phyloP scores from a whole-genome alignment of 2,888 invertebrate species.

The Julus scandinavius region DNA sequence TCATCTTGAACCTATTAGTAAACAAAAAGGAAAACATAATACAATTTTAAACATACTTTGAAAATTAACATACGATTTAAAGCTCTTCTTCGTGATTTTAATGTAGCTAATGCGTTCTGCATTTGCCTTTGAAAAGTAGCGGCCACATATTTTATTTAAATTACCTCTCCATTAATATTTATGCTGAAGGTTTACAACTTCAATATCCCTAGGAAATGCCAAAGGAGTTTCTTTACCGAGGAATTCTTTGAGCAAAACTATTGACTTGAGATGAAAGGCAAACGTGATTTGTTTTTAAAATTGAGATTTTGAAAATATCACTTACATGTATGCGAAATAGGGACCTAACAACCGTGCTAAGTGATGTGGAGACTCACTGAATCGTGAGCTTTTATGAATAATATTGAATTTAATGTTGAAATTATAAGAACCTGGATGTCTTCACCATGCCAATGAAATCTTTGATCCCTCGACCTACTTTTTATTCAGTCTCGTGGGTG shows the following conservation, averaged over 20 bases:
- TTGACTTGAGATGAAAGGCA: background rate
- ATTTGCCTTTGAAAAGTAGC: conserved; percentile 19
- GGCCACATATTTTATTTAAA: conserved; percentile 21
- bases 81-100: conserved; percentile 26
- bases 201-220: background rate
- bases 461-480: background rate
- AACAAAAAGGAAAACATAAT: conserved; percentile 43
- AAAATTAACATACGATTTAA: conserved; percentile 9
- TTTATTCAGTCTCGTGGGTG: no score
- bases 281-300: conserved; percentile 38
- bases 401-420: background rate
- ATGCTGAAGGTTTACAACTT: background rate
- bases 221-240: background rate
- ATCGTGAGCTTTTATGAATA: background rate
- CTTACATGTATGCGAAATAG: background rate
- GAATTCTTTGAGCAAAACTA: background rate
- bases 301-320: background rate
- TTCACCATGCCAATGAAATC: background rate
- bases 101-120: conserved; percentile 23
- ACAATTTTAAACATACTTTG: conserved; percentile 3
- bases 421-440: background rate
- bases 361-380: no score
- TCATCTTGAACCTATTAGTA: conserved; percentile 1
- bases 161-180: conserved; percentile 14
- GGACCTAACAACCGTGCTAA: no score